Percentiles rank a stretch among this genome's conserved stretches.
These are phyloP conservation scores for Pogonocichla stellata DNA, from an alignment of 2,113 vertebrate species.

Conservation along the genomic window DNA sequence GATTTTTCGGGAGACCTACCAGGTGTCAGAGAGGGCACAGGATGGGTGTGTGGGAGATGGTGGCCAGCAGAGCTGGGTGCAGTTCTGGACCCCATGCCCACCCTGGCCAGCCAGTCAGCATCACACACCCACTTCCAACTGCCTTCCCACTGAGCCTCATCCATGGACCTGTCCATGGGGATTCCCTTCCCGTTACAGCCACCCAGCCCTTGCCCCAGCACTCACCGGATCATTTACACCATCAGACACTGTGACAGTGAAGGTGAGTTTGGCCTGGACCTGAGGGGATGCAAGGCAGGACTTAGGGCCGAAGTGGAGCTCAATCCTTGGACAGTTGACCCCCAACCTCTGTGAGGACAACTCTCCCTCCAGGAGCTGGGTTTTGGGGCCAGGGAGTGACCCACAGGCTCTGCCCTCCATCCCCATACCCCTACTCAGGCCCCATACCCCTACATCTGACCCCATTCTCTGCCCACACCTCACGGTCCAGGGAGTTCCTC, in stretches of 20 bases:
- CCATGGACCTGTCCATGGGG: background rate
- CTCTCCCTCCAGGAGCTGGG: background rate
- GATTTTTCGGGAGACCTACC: background rate
- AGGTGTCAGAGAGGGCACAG: background rate
- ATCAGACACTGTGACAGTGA: background rate
- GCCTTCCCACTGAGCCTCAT: background rate
- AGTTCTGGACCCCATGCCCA: background rate
- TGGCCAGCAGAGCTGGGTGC: background rate
- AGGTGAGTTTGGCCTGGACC: background rate
- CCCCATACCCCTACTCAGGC: background rate
- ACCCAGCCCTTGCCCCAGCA: background rate
- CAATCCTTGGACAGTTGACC: background rate
- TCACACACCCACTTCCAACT: background rate
- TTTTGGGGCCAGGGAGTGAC: background rate
- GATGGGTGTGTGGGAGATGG: background rate
- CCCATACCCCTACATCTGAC: background rate
- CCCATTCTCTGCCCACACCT: background rate
- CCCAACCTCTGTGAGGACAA: background rate
- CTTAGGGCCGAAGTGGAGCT: background rate
- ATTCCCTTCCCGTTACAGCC: background rate
- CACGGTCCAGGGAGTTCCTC: conserved; percentile 1
- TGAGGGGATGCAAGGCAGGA: background rate
- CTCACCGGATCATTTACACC: background rate
- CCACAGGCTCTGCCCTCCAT: background rate
- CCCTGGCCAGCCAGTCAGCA: background rate